These are phyloP conservation scores for Apodemus speciosus DNA, from an alignment of 2,113 vertebrate genomes.

Conservation along the genomic window DNA sequence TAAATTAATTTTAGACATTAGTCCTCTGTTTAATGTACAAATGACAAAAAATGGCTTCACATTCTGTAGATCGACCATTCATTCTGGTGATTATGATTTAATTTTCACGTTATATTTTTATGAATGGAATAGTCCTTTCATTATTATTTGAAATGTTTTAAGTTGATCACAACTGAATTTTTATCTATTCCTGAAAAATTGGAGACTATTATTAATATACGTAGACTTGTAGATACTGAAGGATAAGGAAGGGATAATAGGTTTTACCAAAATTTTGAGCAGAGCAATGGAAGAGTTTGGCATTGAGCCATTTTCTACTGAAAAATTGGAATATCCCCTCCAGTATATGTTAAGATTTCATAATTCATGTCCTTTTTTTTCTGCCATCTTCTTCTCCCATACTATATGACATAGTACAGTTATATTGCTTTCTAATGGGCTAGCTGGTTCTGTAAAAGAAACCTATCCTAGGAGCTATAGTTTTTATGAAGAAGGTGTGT, in stretches of 20 bases:
- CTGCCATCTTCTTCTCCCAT: background rate
- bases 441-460: background rate
- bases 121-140: background rate
- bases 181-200: slow-evolving; percentile 3
- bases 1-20: background rate
- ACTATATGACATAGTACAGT: background rate
- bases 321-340: background rate
- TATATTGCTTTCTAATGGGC: background rate
- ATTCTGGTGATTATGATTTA: background rate
- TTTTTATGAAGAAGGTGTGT: background rate
- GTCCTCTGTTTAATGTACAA: background rate
- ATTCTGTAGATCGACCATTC: background rate
- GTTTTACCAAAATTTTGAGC: background rate
- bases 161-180: background rate
- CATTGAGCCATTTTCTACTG: background rate
- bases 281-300: background rate
- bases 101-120: slow-evolving; percentile 9
- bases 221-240: background rate
- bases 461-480: background rate
- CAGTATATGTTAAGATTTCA: background rate
- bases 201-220: background rate
- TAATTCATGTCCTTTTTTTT: background rate
- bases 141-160: background rate
- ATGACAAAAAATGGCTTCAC: background rate
- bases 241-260: background rate